These are phyloP conservation scores for Gisinianus flammeolus DNA, from an alignment of 2,888 invertebrate genomes.

Conservation along the genomic window DNA sequence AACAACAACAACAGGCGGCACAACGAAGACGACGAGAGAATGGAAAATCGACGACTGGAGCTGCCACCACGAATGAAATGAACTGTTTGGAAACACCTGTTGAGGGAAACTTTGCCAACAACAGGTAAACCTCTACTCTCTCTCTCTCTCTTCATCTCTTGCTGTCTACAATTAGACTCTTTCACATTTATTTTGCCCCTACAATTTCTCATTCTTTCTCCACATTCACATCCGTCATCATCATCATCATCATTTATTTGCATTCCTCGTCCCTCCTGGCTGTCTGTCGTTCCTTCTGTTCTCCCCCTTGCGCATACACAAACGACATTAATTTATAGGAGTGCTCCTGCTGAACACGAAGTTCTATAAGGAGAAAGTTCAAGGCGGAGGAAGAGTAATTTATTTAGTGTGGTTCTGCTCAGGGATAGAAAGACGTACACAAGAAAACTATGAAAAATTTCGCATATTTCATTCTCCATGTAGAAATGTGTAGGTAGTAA, in stretches of 20 bases:
- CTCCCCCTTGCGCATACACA: too few species aligned
- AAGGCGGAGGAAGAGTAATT: not conserved
- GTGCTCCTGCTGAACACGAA: too few species aligned
- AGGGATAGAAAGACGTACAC: not conserved
- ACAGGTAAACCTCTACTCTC: not conserved
- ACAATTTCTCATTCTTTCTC: too few species aligned
- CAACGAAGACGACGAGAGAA: slow-evolving; percentile 10
- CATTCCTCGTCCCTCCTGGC: too few species aligned
- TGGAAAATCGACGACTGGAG: not conserved
- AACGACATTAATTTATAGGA: too few species aligned
- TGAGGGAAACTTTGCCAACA: slow-evolving; percentile 1
- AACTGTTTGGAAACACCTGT: slow-evolving; percentile 27
- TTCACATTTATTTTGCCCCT: too few species aligned
- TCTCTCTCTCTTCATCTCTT: not conserved
- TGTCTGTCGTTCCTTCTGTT: too few species aligned
- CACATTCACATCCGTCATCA: not conserved
- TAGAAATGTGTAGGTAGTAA: too few species aligned
- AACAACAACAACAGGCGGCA: slow-evolving; percentile 10
- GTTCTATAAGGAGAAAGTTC: not conserved
- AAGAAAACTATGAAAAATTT: not conserved
- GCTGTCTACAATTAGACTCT: too few species aligned
- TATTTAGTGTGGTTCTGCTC: not conserved
- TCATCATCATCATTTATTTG: not conserved
- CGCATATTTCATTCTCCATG: not conserved
- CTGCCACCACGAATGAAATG: slow-evolving; percentile 2